Conservation (phyloP, 2,113 vertebrate genomes). For the Stegostoma tigrinum region DNA sequence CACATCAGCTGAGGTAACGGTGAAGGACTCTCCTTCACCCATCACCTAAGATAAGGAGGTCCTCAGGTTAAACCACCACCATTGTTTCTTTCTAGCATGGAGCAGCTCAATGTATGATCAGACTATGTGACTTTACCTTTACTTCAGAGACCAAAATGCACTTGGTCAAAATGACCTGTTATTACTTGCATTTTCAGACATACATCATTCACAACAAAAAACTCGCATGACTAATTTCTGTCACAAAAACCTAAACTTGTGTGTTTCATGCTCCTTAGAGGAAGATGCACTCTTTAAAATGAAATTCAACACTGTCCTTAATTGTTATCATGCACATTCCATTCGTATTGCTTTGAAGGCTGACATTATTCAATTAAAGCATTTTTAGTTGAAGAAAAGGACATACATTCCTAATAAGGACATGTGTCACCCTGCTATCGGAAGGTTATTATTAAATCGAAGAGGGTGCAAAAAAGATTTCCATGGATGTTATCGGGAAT, state of each 20-base stretch:
- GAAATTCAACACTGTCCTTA: background rate
- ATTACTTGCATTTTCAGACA: background rate
- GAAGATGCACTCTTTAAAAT: background rate
- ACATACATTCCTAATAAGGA: background rate
- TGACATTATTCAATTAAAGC: background rate
- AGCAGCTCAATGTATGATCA: no score
- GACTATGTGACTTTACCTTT: no score
- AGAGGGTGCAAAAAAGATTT: no score
- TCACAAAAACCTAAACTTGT: background rate
- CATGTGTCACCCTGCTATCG: background rate
- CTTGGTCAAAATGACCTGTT: background rate
- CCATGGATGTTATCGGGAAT: no score
- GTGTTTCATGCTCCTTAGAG: background rate
- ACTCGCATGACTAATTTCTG: background rate
- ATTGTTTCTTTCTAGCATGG: no score
- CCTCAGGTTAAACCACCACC: no score
- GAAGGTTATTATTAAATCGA: no score
- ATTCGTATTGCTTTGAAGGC: background rate
- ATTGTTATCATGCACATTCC: background rate
- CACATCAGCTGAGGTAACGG: no score
- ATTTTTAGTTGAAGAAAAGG: background rate
- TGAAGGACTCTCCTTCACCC: no score
- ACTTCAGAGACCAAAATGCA: no score
- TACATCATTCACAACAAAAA: background rate
- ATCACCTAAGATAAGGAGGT: no score